These are phyloP conservation scores for Ochropleura plecta DNA, from an alignment of 2,888 invertebrate genomes.

Conservation along the genomic window DNA sequence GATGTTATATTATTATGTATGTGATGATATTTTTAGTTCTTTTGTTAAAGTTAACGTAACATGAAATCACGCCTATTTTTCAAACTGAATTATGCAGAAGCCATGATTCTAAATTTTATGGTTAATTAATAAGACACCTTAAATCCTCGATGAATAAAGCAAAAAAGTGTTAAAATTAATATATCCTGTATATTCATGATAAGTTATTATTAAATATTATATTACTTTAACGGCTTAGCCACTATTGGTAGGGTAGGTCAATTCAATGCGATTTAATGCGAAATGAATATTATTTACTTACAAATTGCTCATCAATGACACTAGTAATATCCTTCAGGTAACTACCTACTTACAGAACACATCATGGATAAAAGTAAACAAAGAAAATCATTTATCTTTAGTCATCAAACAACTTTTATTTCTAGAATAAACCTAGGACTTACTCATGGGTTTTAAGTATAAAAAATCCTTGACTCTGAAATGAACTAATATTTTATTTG, in stretches of 20 bases:
- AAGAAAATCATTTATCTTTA: constrained; percentile 9
- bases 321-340: constrained; percentile 26
- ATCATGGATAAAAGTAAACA: constrained; percentile 8
- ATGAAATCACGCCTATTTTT: no score
- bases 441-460: neutral
- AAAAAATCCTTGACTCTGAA: constrained; percentile 24
- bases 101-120: no score
- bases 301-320: constrained; percentile 44
- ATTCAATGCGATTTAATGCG: constrained; percentile 11
- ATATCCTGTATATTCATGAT: neutral
- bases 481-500: constrained; percentile 35
- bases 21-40: no score
- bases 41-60: no score
- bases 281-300: constrained; percentile 42
- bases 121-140: no score
- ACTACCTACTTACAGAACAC: neutral
- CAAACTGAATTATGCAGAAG: no score
- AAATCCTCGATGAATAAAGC: no score
- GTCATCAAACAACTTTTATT: neutral
- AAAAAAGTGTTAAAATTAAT: no score
- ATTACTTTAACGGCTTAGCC: neutral
- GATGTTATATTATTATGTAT: constrained; percentile 15
- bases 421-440: constrained; percentile 18
- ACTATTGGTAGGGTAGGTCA: constrained; percentile 14
- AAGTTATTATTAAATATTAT: neutral